Base-by-base conservation (phyloP, 2,888 invertebrate genomes). In the Limnephilus marmoratus region DNA sequence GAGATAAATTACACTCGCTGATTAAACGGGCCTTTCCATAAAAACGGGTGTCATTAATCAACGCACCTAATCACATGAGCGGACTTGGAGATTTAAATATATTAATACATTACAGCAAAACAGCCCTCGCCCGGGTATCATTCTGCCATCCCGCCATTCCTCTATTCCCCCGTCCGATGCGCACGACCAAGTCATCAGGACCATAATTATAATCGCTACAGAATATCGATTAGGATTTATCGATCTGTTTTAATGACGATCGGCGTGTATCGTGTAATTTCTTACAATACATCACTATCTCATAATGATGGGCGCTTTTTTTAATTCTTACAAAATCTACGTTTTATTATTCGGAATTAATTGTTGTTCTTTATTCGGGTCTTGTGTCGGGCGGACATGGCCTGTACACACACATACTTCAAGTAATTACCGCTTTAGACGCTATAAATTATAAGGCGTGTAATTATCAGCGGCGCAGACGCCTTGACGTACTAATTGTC, bases 401-500 rank as follows among this genome's bases (percentile, higher is more conserved):
- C 45, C 45, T 90, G 83, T 90, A 90, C 90, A 90, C 81, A 85
- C 85, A 85, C 85, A 90, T 90, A 92, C 92, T 90, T 86, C 53
- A 81, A 88, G 85, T 93, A 93, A 93, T 93, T 93, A 92, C 93
- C 91, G 90, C 90, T 90, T 87, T 93, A 92, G 93, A 92, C 92
- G 92, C 93, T 91, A 92, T 93, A 93, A 93, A 93, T 93, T 93
- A 93, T 92, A 92, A 92, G 92, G 93, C 91, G 85, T 88, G 91
- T 93, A 93, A 93, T 93, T 93, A 93, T 93, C 91, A 93, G 91
- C 93, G 93, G 93, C 92, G 93, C 93, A 93, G 93, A 93, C 93
- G 93, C 93, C 92, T 93, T 93, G 93, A 93, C 93, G 93, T 92
- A 93, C 93, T 93, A 93, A 93, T 93, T 93, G 93, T 93, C 87